These are phyloP conservation scores for Paramormyrops hopkinsi DNA, from an alignment of 2,797 vertebrate species.

Conservation along the genomic window DNA sequence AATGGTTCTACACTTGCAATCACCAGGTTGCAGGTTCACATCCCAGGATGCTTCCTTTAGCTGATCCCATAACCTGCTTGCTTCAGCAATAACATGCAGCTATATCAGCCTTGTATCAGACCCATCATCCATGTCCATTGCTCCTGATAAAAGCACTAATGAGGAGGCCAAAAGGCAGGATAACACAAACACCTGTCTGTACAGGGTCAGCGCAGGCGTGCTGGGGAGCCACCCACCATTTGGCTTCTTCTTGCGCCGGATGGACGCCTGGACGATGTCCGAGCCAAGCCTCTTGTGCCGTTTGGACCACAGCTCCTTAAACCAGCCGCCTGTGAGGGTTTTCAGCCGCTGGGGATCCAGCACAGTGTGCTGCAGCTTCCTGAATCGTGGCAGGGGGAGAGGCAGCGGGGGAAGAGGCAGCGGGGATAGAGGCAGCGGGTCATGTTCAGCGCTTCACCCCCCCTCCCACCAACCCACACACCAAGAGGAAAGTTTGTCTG, in stretches of 20 bases:
- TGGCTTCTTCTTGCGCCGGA: conserved; percentile 70
- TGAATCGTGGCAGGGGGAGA: conserved; percentile 34
- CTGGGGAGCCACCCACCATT: conserved; percentile 58
- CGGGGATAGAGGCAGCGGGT: neutral
- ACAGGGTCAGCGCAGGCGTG: neutral
- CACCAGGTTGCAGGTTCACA: neutral
- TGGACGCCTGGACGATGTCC: conserved; percentile 78
- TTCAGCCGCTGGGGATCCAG: conserved; percentile 64
- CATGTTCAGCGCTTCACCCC: neutral
- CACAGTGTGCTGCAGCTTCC: conserved; percentile 67
- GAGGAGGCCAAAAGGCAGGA: neutral
- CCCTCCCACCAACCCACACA: neutral
- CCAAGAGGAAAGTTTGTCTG: neutral
- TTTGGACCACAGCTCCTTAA: conserved; percentile 68
- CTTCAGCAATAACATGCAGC: neutral
- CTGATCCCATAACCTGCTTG: neutral
- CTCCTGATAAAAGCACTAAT: neutral
- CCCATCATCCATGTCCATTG: neutral
- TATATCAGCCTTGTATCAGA: neutral
- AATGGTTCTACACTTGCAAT: neutral
- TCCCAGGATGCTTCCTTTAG: neutral
- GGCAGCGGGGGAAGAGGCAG: neutral
- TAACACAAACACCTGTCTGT: neutral
- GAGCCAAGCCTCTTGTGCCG: conserved; percentile 65
- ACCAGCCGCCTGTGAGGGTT: conserved; percentile 80